Evolutionary conservation across 2,797 vertebrate genomes (phyloP), one percentile per base, ranked within the genome.

Genomic region (Channallabes apus): DNA sequence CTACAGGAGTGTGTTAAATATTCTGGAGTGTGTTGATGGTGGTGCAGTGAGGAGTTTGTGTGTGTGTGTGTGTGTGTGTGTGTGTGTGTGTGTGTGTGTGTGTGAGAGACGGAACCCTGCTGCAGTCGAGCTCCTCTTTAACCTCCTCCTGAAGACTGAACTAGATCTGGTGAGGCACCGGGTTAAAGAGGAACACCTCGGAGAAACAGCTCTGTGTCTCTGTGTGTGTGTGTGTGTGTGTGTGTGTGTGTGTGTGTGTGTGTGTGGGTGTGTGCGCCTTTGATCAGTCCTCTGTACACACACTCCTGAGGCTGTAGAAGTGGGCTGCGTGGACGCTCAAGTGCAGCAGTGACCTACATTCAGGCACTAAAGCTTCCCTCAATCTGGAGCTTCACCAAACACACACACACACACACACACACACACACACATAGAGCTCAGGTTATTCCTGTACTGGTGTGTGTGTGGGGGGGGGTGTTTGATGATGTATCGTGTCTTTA

Each of bases 301-400:
- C 82, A 86, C 85, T 88, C 90, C 85, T 82, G 76, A 79, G 86
- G 85, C 88, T 89, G 67, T 20, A 73, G 88, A 90, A 88, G 87
- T 88, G 87, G 89, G 84, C 90, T 90, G 83, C 46, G 72, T 85
- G 84, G 81, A 87, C 73, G 69, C 85, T 85, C 75, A 84, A 84
- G 78, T 85, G 83, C 68, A 46, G 85, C 72, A 77, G 82, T 89
- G 90, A 88, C 90, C 90, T 89, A 90, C 79, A 88, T 91, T 90
- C 84, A 80, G 64, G 81, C 9, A 38, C 87, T 83, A 69, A 68
- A 73, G 83, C 83, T 82, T 86, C 78, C 83, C 82, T 86, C 82
- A 73, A 88, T 88, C 84, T 88, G 72, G 77, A 85, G 78, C 85
- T 87, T 27, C 29, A 72, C 54, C 61, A 75, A 65, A 83, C 61